phyloP scores from a whole-genome alignment of 2,113 vertebrate species.

The Alligator sinensis region DNA sequence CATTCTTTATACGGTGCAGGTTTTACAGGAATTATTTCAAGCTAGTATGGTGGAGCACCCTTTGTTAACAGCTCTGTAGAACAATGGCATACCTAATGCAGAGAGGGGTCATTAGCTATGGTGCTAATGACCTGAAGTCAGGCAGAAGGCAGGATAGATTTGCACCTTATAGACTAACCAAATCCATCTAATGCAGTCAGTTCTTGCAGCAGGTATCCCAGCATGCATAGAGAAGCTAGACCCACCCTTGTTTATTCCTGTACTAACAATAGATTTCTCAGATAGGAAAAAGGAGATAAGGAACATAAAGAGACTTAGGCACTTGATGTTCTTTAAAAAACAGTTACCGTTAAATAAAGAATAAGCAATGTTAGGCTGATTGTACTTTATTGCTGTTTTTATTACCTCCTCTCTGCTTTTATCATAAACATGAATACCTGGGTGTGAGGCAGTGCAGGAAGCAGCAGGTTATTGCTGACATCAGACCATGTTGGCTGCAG shows the following conservation, averaged over 20 bases:
- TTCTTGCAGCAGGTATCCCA: slow-evolving; percentile 61
- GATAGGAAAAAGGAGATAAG: neutral
- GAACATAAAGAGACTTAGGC: neutral
- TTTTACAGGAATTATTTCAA: neutral
- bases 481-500: neutral
- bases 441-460: neutral
- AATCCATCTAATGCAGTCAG: neutral
- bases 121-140: too few relatives aligned
- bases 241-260: slow-evolving; percentile 26
- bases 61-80: neutral
- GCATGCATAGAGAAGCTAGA: slow-evolving; percentile 8
- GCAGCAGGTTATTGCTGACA: neutral
- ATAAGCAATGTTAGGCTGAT: fast-evolving
- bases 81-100: neutral
- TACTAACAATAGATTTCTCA: slow-evolving; percentile 34
- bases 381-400: neutral
- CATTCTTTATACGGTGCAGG: fast-evolving
- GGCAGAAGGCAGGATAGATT: too few relatives aligned
- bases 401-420: neutral
- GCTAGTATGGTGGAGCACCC: fast-evolving
- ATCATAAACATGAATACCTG: fast-evolving
- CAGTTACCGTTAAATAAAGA: neutral
- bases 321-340: fast-evolving
- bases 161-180: too few relatives aligned
- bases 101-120: neutral